phyloP scores from a whole-genome alignment of 2,888 invertebrate species.

The Arrhopalites spinosus region DNA sequence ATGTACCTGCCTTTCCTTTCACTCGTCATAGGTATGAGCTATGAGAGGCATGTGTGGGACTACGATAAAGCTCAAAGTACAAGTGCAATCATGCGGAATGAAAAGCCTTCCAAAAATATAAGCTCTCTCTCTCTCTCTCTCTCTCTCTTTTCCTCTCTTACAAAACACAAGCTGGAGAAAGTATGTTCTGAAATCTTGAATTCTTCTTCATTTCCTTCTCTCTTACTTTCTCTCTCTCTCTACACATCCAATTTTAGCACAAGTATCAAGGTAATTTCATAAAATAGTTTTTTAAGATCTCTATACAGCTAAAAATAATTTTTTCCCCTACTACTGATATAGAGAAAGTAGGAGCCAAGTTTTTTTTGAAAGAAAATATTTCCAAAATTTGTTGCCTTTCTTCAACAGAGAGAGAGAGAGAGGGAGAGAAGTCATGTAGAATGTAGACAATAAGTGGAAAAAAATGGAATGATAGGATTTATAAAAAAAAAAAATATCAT shows the following conservation, averaged over 20 bases:
- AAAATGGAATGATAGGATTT: too few species aligned
- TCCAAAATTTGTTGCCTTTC: too few species aligned
- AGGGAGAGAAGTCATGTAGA: too few species aligned
- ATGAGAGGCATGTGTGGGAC: neutral
- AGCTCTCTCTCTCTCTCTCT: neutral
- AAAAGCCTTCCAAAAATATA: constrained; percentile 1
- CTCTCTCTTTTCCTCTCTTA: neutral
- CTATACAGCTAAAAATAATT: too few species aligned
- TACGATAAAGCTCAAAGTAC: constrained; percentile 16
- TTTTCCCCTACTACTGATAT: too few species aligned
- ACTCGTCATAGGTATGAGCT: neutral
- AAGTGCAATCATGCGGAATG: constrained; percentile 14
- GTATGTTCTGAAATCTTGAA: neutral
- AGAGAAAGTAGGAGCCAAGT: too few species aligned
- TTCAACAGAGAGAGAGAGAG: too few species aligned
- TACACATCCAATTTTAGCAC: neutral
- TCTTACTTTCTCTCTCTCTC: neutral
- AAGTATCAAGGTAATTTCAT: neutral
- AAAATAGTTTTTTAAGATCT: neutral
- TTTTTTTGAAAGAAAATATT: too few species aligned
- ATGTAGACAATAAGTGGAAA: too few species aligned
- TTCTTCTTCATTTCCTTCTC: neutral
- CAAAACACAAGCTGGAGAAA: neutral
- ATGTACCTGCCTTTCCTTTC: neutral
- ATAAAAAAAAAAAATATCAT: too few species aligned